Evolutionary conservation across 2,888 invertebrate species (phyloP).

Genomic region (Junonia oenone): DNA sequence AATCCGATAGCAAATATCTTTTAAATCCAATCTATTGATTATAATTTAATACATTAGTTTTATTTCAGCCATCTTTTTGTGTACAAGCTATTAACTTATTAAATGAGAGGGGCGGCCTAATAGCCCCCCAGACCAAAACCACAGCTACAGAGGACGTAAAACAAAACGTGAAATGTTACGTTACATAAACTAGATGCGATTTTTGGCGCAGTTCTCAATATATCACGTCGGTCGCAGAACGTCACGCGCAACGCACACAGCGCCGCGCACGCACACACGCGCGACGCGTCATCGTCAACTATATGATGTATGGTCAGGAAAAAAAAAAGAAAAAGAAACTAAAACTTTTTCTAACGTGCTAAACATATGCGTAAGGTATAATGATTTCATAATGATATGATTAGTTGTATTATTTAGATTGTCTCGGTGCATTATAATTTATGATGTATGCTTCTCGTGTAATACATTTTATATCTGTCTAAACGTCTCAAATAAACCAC

Average conservation of each 20-base stretch:
- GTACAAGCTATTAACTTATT: background rate
- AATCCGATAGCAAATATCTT: no score
- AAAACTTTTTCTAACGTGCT: background rate
- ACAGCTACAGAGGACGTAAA: slow-evolving; percentile 28
- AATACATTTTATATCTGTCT: background rate
- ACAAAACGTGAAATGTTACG: slow-evolving; percentile 37
- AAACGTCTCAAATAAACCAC: background rate
- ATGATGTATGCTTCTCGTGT: background rate
- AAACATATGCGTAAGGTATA: background rate
- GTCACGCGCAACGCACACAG: slow-evolving; percentile 57
- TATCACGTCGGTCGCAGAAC: slow-evolving; percentile 71
- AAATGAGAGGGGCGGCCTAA: background rate
- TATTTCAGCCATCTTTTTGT: background rate
- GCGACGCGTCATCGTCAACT: slow-evolving; percentile 61
- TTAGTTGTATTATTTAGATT: background rate
- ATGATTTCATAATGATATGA: background rate
- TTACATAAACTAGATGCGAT: slow-evolving; percentile 53
- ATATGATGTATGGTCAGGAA: slow-evolving; percentile 50
- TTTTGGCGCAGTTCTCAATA: slow-evolving; percentile 73
- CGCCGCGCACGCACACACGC: slow-evolving; percentile 49
- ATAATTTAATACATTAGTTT: background rate
- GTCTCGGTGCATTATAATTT: background rate
- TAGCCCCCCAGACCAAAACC: slow-evolving; percentile 21
- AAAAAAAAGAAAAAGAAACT: slow-evolving; percentile 24
- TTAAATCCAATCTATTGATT: background rate